Evolutionary conservation across 2,113 vertebrate species (phyloP).

Genomic region (Copsychus sechellarum): DNA sequence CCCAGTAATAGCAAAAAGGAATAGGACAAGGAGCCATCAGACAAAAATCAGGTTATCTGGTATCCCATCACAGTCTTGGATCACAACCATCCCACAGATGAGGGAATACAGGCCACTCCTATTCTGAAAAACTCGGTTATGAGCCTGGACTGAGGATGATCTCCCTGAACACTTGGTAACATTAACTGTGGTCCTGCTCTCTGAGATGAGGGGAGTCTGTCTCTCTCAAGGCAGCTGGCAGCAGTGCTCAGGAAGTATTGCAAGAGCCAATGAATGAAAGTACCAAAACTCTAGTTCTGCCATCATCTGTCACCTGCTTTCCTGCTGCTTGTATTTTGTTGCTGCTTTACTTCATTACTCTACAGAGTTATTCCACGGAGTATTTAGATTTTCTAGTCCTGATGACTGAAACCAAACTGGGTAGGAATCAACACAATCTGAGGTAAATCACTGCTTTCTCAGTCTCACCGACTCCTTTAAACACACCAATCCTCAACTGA

Average conservation of each 20-base stretch:
- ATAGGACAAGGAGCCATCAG: neutral
- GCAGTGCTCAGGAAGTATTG: neutral
- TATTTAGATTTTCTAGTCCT: neutral
- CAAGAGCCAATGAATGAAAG: neutral
- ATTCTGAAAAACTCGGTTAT: neutral
- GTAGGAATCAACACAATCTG: neutral
- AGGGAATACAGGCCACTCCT: neutral
- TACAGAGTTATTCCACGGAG: neutral
- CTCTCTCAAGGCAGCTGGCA: neutral
- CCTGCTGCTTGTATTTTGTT: neutral
- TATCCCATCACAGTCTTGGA: neutral
- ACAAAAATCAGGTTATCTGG: neutral
- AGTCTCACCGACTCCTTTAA: neutral
- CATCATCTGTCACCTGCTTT: neutral
- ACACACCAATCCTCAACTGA: neutral
- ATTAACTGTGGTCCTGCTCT: neutral
- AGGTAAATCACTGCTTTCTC: neutral
- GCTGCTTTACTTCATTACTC: neutral
- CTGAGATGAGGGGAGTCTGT: neutral
- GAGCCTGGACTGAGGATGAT: neutral
- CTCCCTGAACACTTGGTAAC: neutral
- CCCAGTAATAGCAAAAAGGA: neutral
- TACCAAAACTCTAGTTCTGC: neutral
- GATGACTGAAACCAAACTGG: neutral
- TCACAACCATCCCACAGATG: neutral